Evolutionary conservation across 2,113 vertebrate genomes (phyloP).

Genomic region (Sturnira hondurensis): DNA sequence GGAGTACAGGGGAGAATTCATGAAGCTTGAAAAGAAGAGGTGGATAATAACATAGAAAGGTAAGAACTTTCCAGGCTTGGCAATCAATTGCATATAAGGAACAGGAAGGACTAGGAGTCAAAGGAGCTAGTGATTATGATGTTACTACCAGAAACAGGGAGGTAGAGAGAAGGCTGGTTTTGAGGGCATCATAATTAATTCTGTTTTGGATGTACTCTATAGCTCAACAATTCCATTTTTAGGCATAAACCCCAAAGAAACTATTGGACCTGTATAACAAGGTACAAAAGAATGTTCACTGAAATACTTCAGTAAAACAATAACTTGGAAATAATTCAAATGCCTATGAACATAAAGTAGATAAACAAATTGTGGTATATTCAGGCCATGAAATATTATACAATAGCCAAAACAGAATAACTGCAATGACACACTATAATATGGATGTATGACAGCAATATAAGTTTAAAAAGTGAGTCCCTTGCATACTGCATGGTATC

Average conservation of each 20-base stretch:
- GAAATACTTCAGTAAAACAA: not conserved
- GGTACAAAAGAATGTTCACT: not conserved
- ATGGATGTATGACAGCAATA: not conserved
- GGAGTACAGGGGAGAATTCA: not conserved
- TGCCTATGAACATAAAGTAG: not conserved
- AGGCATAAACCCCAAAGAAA: not conserved
- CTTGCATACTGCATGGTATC: not conserved
- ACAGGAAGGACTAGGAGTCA: not conserved
- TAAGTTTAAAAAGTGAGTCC: not conserved
- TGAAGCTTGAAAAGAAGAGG: not conserved
- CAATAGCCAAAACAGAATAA: not conserved
- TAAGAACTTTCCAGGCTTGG: not conserved
- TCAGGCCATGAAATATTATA: not conserved
- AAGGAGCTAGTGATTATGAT: not conserved
- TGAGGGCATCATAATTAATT: not conserved
- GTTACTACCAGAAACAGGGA: not conserved
- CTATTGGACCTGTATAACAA: not conserved
- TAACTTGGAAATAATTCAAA: slow-evolving; percentile 11
- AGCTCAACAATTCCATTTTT: not conserved
- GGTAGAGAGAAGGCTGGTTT: not conserved
- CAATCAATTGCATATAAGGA: not conserved
- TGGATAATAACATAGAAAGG: not conserved
- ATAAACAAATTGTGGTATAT: not conserved
- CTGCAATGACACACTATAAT: not conserved
- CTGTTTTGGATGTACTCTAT: not conserved